Percentiles rank a stretch among this genome's conserved stretches.
Conservation (phyloP, 2,797 vertebrate genomes). For the Staurois parvus region DNA sequence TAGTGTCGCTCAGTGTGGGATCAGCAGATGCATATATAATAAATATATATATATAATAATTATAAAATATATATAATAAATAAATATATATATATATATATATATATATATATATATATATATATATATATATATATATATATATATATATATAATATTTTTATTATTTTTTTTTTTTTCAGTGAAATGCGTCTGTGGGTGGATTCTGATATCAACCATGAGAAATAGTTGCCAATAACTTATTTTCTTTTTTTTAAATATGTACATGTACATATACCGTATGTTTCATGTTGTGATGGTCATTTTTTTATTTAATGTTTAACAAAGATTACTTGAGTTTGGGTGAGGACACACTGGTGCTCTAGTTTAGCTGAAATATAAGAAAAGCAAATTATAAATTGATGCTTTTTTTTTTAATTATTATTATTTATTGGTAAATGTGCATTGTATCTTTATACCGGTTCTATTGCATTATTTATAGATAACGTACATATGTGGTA, state of each 20-base stretch:
- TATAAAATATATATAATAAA: too few species aligned
- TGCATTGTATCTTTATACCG: too few species aligned
- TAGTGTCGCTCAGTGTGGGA: conserved; percentile 11
- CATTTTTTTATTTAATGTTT: background rate
- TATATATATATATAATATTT: too few species aligned
- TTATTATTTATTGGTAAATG: too few species aligned
- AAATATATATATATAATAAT: too few species aligned
- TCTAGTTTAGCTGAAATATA: background rate
- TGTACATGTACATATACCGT: background rate
- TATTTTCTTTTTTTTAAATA: background rate
- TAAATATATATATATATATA: too few species aligned
- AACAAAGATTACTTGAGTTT: too few species aligned
- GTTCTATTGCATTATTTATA: too few species aligned
- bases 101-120: too few species aligned
- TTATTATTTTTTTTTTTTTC: background rate
- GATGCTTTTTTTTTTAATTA: too few species aligned
- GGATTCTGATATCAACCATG: conserved; percentile 26
- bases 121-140: too few species aligned
- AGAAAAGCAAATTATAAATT: background rate
- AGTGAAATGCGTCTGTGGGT: background rate
- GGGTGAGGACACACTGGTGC: background rate
- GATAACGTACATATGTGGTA: too few species aligned
- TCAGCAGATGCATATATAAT: background rate
- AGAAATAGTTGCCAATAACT: conserved; percentile 30
- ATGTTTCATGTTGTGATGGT: background rate